Evolutionary conservation across 2,113 vertebrate species (phyloP), one percentile per base, ranked within the genome.

Genomic region (Sylvietta virens): DNA sequence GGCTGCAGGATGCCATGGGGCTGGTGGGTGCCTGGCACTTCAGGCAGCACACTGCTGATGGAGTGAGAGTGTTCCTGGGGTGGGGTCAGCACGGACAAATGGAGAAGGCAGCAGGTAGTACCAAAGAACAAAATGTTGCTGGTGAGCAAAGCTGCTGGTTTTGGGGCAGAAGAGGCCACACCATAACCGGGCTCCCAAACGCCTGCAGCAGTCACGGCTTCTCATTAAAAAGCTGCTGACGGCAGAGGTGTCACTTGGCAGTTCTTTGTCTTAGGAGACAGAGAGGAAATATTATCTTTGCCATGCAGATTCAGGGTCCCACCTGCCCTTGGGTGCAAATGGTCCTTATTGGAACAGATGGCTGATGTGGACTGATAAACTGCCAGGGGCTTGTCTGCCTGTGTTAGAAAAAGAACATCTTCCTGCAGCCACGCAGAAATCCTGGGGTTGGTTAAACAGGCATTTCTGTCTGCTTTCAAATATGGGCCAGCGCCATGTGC

Each of bases 381-480:
- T 62, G 44, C 47, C 50, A n/a, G 58, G 35, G 54, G 35, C 16
- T 94, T 81, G 3, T 26, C 24, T 81, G 64, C 37, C 3, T 5
- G 23, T n/a, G 33, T 77, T 89, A 85, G 77, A 51, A 92, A 88
- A 77, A 48, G 22, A 39, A 6, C 26, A n/a, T 78, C 39, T 67
- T 71, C 56, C 71, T 1, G 4, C 33, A 81, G 57, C 37, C 51
- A 67, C 12, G 2, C 6, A 45, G 80, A 81, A 74, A 60, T 61
- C 48, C 62, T 28, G 51, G 33, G 87, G 27, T 1, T 93, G 76
- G 27, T 60, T 92, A 92, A 92, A 92, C 22, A 90, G 44, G 33
- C 82, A 14, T 71, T 62, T 90, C 72, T 91, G 24, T 45, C 61
- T 88, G 90, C 94, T 96, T 94, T 74, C 77, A 82, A 82, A 86